Conservation (phyloP, 2,113 vertebrate genomes). For the Peromyscus leucopus region DNA sequence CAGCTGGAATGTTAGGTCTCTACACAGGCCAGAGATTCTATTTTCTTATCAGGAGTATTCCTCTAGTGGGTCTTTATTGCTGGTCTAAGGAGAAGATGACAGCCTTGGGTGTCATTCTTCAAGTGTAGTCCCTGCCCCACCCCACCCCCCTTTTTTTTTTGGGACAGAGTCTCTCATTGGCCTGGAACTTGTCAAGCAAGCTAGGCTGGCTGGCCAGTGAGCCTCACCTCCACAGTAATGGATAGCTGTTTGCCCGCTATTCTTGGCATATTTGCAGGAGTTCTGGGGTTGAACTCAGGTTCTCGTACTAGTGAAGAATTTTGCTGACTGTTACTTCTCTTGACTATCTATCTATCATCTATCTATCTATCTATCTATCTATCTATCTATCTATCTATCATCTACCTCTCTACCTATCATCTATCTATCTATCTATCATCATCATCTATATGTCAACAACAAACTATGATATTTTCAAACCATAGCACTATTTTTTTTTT, state of each 20-base stretch:
- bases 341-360: too few relatives aligned
- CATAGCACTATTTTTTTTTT: background rate
- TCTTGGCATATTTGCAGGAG: background rate
- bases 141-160: background rate
- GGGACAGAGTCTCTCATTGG: background rate
- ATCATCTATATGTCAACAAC: too few relatives aligned
- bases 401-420: too few relatives aligned
- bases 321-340: background rate
- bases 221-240: background rate
- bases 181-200: background rate
- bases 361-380: too few relatives aligned
- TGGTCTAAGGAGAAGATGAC: background rate
- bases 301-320: background rate
- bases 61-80: background rate
- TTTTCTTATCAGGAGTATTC: background rate
- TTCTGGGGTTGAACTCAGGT: background rate
- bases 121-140: too few relatives aligned
- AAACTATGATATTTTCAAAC: background rate
- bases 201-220: background rate
- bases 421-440: too few relatives aligned
- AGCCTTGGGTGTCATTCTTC: background rate
- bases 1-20: background rate
- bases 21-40: background rate
- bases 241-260: background rate
- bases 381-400: too few relatives aligned